These are phyloP conservation scores for Mnemiopsis leidyi DNA, from an alignment of 37 sponge, comb jelly and placozoan genomes.

Conservation along the genomic window DNA sequence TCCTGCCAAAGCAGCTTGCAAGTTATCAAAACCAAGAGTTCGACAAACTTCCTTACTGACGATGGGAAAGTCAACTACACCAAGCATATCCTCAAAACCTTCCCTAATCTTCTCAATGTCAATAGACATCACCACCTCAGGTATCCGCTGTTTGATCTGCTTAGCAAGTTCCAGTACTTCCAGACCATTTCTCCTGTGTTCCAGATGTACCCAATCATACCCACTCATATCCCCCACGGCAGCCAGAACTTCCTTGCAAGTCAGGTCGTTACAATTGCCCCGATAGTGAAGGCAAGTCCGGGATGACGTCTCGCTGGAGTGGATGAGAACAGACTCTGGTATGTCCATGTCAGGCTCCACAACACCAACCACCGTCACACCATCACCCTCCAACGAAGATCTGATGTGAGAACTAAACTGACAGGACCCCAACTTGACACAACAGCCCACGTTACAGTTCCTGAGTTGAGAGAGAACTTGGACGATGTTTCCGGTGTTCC, in stretches of 20 bases:
- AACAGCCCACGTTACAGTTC: background rate
- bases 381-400: background rate
- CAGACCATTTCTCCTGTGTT: conserved; percentile 28
- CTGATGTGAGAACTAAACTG: background rate
- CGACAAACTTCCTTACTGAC: conserved; percentile 37
- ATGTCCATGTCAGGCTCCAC: background rate
- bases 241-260: background rate
- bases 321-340: conserved; percentile 19
- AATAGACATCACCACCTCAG: background rate
- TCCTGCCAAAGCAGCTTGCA: background rate
- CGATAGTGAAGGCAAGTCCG: background rate
- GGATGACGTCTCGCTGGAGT: background rate
- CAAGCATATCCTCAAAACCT: conserved; percentile 2
- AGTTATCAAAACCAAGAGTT: background rate
- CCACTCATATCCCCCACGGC: background rate
- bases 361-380: background rate
- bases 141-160: background rate
- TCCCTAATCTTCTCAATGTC: conserved; percentile 40
- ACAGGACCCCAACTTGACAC: conserved; percentile 27
- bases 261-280: conserved; percentile 25
- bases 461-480: background rate
- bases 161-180: conserved; percentile 14
- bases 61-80: conserved; percentile 36
- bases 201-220: conserved; percentile 41
- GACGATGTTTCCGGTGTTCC: conserved; percentile 21